A percentile compares a stretch with the other conserved stretches of the same genome.
Evolutionary conservation across 2,113 vertebrate species (phyloP).

Genomic region (Saccopteryx bilineata): DNA sequence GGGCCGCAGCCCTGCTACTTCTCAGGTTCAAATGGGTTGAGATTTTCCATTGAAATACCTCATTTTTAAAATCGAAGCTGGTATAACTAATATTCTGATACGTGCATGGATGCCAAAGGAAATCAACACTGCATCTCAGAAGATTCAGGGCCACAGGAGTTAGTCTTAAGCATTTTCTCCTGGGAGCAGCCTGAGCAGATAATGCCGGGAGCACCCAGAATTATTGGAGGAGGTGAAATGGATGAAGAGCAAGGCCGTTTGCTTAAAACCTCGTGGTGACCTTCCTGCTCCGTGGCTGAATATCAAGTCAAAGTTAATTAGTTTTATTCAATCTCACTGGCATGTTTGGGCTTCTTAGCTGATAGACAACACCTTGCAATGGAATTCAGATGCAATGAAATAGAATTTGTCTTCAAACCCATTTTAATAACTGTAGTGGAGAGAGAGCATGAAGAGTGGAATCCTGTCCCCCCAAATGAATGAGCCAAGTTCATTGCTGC

Average conservation of each 20-base stretch:
- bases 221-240: background rate
- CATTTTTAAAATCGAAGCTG: conserved; percentile 61
- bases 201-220: background rate
- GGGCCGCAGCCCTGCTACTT: background rate
- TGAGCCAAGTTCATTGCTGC: background rate
- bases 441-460: conserved; percentile 18
- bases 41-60: conserved; percentile 45
- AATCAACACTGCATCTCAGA: conserved; percentile 11
- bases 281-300: background rate
- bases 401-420: conserved; percentile 62
- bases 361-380: conserved; percentile 46
- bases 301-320: conserved; percentile 57
- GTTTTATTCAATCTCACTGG: conserved; percentile 39
- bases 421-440: conserved; percentile 22
- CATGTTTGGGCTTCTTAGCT: conserved; percentile 36
- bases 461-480: background rate
- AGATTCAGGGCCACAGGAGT: background rate
- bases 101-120: background rate
- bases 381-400: conserved; percentile 50
- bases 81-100: conserved; percentile 35
- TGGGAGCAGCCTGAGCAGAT: background rate
- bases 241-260: background rate
- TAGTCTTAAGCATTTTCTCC: background rate
- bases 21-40: conserved; percentile 33
- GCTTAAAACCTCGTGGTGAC: conserved; percentile 48